These are phyloP conservation scores for Drosophila leonis DNA, from an alignment of 2,888 invertebrate species.

Conservation along the genomic window DNA sequence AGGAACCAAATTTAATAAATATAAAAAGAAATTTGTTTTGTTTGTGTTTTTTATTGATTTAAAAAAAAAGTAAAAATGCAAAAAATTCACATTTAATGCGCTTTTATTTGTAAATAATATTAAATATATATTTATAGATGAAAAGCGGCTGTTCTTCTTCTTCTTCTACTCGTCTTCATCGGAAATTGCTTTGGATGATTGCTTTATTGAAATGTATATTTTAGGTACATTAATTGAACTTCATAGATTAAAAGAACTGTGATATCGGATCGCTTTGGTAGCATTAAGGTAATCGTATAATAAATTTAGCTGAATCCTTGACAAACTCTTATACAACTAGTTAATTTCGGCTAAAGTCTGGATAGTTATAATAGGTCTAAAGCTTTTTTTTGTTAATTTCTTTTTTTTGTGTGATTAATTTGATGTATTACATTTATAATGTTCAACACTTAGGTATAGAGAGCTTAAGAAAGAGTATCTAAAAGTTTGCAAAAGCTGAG, in stretches of 20 bases:
- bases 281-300: conserved; percentile 14
- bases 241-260: conserved; percentile 38
- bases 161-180: too few relatives aligned
- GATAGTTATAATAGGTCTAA: conserved; percentile 33
- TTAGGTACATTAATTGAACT: conserved; percentile 51
- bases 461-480: conserved; percentile 52
- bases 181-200: conserved; percentile 22
- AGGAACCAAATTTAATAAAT: not conserved
- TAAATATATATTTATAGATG: conserved; percentile 14
- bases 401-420: conserved; percentile 18
- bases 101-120: conserved; percentile 45
- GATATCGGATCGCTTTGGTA: conserved; percentile 33
- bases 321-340: conserved; percentile 34
- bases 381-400: conserved; percentile 5
- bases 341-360: conserved; percentile 34
- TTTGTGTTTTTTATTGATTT: not conserved
- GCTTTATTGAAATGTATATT: conserved; percentile 40
- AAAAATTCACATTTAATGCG: conserved; percentile 16
- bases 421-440: conserved; percentile 60
- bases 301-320: conserved; percentile 27
- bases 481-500: conserved; percentile 42
- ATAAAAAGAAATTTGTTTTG: not conserved
- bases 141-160: not conserved
- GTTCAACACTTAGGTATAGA: conserved; percentile 55
- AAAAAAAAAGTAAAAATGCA: conserved; percentile 7